Evolutionary conservation across 2,113 vertebrate species (phyloP).

Genomic region (Gymnocephalus cernua): DNA sequence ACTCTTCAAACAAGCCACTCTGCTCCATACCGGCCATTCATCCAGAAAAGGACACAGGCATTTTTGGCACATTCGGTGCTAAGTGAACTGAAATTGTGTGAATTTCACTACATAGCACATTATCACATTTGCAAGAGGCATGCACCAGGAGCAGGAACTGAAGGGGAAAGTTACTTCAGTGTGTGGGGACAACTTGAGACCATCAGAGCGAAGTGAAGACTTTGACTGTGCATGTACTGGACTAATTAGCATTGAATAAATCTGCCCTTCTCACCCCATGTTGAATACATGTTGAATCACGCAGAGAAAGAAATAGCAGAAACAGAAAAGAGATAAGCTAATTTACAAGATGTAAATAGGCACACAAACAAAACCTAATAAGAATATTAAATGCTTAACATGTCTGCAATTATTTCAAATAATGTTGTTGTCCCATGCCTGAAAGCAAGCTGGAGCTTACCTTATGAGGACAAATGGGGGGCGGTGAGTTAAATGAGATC

Average conservation of each 20-base stretch:
- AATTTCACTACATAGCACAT: slow-evolving; percentile 84
- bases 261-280: slow-evolving; percentile 53
- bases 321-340: background rate
- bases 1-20: slow-evolving; percentile 67
- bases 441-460: slow-evolving; percentile 72
- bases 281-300: slow-evolving; percentile 39
- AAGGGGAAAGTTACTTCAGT: slow-evolving; percentile 59
- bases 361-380: background rate
- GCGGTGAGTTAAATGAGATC: slow-evolving; percentile 79
- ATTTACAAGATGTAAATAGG: slow-evolving; percentile 8
- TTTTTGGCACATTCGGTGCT: slow-evolving; percentile 83
- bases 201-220: slow-evolving; percentile 55
- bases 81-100: slow-evolving; percentile 82
- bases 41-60: slow-evolving; percentile 82
- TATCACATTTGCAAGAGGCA: slow-evolving; percentile 79
- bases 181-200: slow-evolving; percentile 63
- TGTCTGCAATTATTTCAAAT: slow-evolving; percentile 39
- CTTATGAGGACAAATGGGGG: slow-evolving; percentile 85
- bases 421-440: slow-evolving; percentile 33
- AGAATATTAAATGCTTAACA: slow-evolving; percentile 27
- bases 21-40: slow-evolving; percentile 74
- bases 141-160: slow-evolving; percentile 57
- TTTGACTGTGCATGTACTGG: slow-evolving; percentile 69
- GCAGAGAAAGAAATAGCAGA: background rate
- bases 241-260: slow-evolving; percentile 79